phyloP scores from a whole-genome alignment of 2,888 invertebrate species.

The Idaea straminata region DNA sequence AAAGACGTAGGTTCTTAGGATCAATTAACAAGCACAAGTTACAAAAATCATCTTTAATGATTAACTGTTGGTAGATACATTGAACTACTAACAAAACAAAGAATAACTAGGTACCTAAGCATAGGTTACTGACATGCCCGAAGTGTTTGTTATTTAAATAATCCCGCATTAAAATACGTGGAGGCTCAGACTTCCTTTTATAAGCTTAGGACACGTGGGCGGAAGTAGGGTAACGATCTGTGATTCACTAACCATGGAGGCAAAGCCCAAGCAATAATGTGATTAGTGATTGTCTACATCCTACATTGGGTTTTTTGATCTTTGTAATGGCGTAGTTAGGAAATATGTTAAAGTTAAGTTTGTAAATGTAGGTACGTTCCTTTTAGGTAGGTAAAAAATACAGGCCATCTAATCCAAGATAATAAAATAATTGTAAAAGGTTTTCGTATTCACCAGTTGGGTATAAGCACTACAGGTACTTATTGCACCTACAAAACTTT shows the following conservation, averaged over 20 bases:
- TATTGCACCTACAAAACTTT: not conserved
- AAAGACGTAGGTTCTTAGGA: not conserved
- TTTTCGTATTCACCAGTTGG: too few species aligned
- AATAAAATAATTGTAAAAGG: too few species aligned
- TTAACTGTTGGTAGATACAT: not conserved
- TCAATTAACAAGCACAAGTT: not conserved
- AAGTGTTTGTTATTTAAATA: slow-evolving; percentile 42
- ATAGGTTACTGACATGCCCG: slow-evolving; percentile 41
- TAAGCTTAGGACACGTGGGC: slow-evolving; percentile 49
- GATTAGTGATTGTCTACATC: not conserved
- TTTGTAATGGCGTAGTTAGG: not conserved
- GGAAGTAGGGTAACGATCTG: slow-evolving; percentile 61
- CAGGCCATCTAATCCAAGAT: too few species aligned
- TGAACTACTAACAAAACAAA: not conserved
- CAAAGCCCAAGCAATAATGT: not conserved
- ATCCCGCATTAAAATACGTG: slow-evolving; percentile 31
- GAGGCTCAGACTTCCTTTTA: slow-evolving; percentile 26
- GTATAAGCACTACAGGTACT: not conserved
- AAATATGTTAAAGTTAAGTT: not conserved
- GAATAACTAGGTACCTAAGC: slow-evolving; percentile 16
- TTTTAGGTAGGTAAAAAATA: not conserved
- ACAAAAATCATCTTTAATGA: not conserved
- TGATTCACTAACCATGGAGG: slow-evolving; percentile 41
- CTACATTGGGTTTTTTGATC: not conserved
- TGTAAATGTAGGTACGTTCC: not conserved